Base-by-base conservation (phyloP, 1,140 invertebrate species). In the Wasmannia auropunctata region DNA sequence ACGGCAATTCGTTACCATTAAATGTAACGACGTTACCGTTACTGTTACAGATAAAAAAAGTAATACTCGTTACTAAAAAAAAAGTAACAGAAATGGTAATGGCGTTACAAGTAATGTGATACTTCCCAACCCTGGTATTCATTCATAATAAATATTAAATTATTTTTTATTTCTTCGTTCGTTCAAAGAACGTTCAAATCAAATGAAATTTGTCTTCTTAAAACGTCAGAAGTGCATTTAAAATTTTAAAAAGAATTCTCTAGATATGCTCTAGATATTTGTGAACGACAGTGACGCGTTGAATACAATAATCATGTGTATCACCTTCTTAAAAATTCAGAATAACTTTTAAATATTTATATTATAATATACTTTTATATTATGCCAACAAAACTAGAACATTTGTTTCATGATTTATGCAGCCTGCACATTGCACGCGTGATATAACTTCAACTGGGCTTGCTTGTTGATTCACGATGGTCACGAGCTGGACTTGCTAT, bases 401-500 rank as follows among this genome's bases (percentile, higher is more conserved):
- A 58, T 37, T 63, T 49, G 19, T 77, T 34, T 79, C 25, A 81
- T 81, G 49, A 81, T 58, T 72, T 49, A 72, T 58, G 37, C 19
- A 58, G 14, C 58, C 14, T 43, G 79, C 14, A 70, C 22, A 56
- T 72, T 81, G 79, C 49, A 81, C 19, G 65, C 49, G 65, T 74
- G 37, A 83, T 74, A 58, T 58, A 83, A 83, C 51, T 83, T 54
- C 49, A 43, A 83, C 43, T 72, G 19, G 37, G 40, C 25, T 63
- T 63, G 75, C 40, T 77, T 37, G 34, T 72, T 81, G 49, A 63
- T 40, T 81, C 63, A 69, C 51, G 51, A 43, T 83, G 37, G 51
- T 83, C 67, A 72, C 79, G 67, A 83, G 63, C 65, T 31, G 63
- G 67, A 74, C 67, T 83, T 74, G 65, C 54, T 72, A 51, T 58